Evolutionary conservation across 1,140 invertebrate genomes (phyloP).

Genomic region (Papilio glaucus): DNA sequence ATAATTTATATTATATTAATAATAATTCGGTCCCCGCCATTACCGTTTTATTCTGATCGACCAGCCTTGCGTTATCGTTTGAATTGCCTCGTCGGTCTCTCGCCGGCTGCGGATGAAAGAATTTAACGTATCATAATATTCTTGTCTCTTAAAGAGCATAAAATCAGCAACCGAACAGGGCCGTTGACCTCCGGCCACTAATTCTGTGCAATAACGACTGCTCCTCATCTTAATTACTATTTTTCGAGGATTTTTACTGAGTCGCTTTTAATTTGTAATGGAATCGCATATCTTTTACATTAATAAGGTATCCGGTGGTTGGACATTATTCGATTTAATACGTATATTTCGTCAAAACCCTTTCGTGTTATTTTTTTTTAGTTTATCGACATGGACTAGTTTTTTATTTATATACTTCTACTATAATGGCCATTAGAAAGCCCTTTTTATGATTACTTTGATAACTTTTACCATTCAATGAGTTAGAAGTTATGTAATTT

Average conservation of each 20-base stretch:
- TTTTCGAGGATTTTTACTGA: constrained; percentile 55
- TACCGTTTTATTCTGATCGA: constrained; percentile 10
- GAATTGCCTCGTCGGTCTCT: constrained; percentile 20
- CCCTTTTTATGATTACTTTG: too few relatives aligned
- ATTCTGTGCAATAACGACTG: constrained; percentile 57
- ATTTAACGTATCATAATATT: constrained; percentile 15
- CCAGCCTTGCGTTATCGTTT: constrained; percentile 6
- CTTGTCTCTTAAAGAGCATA: constrained; percentile 14
- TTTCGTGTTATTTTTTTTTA: neutral
- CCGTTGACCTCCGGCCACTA: constrained; percentile 40
- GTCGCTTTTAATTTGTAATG: constrained; percentile 40
- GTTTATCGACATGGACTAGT: neutral
- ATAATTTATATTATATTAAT: constrained; percentile 7
- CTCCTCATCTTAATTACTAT: constrained; percentile 66
- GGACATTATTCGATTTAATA: too few relatives aligned
- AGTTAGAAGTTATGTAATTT: too few relatives aligned
- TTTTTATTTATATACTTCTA: too few relatives aligned
- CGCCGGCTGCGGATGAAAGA: neutral
- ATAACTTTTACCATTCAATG: too few relatives aligned
- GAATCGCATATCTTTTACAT: constrained; percentile 21
- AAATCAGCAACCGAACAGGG: constrained; percentile 4
- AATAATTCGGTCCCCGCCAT: constrained; percentile 7
- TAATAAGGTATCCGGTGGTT: constrained; percentile 8
- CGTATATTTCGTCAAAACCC: neutral
- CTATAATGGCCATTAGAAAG: too few relatives aligned